phyloP scores from a whole-genome alignment of 1,140 invertebrate species.

The Drosophila nigrodunni region DNA sequence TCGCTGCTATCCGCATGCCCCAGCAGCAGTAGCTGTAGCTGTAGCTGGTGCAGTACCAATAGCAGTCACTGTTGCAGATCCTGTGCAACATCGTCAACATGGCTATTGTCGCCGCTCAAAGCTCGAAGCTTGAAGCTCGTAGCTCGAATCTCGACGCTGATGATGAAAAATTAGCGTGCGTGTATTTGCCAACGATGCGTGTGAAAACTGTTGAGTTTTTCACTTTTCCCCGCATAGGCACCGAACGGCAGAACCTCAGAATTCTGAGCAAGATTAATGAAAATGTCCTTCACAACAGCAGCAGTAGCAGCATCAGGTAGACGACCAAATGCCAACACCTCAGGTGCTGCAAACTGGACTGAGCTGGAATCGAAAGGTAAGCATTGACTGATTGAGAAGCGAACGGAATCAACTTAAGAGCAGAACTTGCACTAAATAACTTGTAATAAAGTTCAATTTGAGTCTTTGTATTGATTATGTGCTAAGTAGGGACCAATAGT shows the following conservation, averaged over 20 bases:
- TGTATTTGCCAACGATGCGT: constrained; percentile 50
- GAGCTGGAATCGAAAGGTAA: background rate
- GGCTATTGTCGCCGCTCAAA: constrained; percentile 43
- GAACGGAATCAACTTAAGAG: background rate
- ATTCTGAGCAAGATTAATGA: constrained; percentile 78
- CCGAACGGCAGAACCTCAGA: constrained; percentile 25
- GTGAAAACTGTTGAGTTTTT: constrained; percentile 53
- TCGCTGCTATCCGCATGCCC: background rate
- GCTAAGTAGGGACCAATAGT: too few relatives aligned
- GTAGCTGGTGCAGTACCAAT: background rate
- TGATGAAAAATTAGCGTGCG: constrained; percentile 78
- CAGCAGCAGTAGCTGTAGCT: constrained; percentile 6
- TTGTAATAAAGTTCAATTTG: too few relatives aligned
- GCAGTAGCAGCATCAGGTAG: constrained; percentile 27
- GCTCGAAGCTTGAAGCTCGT: background rate
- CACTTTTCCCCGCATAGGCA: constrained; percentile 32
- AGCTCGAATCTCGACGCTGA: constrained; percentile 47
- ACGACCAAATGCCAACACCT: constrained; percentile 10
- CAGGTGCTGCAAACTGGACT: constrained; percentile 14
- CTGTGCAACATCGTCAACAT: constrained; percentile 64
- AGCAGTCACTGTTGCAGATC: constrained; percentile 24
- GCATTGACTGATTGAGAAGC: background rate
- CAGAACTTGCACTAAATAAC: too few relatives aligned
- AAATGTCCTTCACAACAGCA: constrained; percentile 40
- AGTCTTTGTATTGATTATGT: too few relatives aligned